Evolutionary conservation across 1,140 invertebrate species (phyloP).

Genomic region (Eurosta solidaginis): DNA sequence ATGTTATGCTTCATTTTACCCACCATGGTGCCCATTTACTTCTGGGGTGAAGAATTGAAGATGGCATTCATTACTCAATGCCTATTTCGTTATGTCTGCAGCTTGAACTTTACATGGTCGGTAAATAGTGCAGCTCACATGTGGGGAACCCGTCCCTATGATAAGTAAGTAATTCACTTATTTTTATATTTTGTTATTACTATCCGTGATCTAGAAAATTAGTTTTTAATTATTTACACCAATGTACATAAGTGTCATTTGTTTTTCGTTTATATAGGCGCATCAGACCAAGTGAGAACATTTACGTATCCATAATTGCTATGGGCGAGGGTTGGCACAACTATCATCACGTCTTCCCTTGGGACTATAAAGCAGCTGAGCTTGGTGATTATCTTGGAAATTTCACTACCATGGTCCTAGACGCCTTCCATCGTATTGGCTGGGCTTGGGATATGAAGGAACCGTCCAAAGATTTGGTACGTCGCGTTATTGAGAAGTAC

Average conservation of each 20-base stretch:
- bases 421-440: constrained; percentile 77
- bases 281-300: constrained; percentile 70
- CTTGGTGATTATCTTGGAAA: constrained; percentile 61
- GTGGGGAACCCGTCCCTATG: constrained; percentile 55
- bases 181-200: neutral
- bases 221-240: neutral
- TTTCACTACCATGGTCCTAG: constrained; percentile 66
- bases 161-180: constrained; percentile 61
- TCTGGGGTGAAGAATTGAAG: constrained; percentile 74
- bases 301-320: constrained; percentile 65
- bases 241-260: neutral
- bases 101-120: constrained; percentile 85
- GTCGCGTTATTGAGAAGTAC: constrained; percentile 63
- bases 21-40: constrained; percentile 71
- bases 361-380: constrained; percentile 73
- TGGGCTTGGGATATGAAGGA: constrained; percentile 79
- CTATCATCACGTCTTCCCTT: constrained; percentile 91
- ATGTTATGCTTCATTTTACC: constrained; percentile 79
- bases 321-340: constrained; percentile 86
- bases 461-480: constrained; percentile 65
- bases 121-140: constrained; percentile 71
- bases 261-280: constrained; percentile 61
- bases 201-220: neutral
- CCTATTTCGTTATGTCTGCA: constrained; percentile 74
- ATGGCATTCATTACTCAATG: constrained; percentile 67